These are phyloP conservation scores for Toxotes lorentzi DNA, from an alignment of 2,797 vertebrate species.

Conservation along the genomic window DNA sequence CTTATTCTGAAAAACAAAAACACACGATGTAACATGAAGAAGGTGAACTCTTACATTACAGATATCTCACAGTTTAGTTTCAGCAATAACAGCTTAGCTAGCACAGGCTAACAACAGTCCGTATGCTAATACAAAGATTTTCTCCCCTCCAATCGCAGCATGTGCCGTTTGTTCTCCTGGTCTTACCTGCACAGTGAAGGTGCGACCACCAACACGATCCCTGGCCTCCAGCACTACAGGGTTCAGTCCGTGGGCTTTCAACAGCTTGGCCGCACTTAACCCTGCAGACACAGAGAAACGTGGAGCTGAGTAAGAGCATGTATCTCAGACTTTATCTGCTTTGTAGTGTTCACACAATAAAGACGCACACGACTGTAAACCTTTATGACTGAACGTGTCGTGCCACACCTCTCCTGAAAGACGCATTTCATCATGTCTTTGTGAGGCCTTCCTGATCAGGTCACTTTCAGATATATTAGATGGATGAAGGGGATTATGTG, in stretches of 20 bases:
- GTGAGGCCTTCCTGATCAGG: background rate
- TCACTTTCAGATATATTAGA: background rate
- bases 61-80: too few species aligned
- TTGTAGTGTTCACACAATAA: background rate
- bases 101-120: too few species aligned
- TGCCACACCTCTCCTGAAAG: background rate
- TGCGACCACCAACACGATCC: constrained; percentile 95
- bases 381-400: too few species aligned
- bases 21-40: background rate
- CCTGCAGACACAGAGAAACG: constrained; percentile 80
- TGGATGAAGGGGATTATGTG: background rate
- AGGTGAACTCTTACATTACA: background rate
- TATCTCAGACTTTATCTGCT: background rate
- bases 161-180: background rate
- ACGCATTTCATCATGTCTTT: background rate
- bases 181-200: constrained; percentile 92
- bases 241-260: constrained; percentile 89
- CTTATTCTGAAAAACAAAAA: constrained; percentile 87
- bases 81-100: too few species aligned
- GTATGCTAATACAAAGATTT: too few species aligned
- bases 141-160: too few species aligned
- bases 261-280: constrained; percentile 93
- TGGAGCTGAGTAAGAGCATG: background rate
- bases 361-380: background rate
- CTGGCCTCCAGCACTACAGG: constrained; percentile 94